A percentile compares a stretch with the other conserved stretches of the same genome.
Evolutionary conservation across 2,797 vertebrate genomes (phyloP).

Genomic region (Melanotaenia boesemani): DNA sequence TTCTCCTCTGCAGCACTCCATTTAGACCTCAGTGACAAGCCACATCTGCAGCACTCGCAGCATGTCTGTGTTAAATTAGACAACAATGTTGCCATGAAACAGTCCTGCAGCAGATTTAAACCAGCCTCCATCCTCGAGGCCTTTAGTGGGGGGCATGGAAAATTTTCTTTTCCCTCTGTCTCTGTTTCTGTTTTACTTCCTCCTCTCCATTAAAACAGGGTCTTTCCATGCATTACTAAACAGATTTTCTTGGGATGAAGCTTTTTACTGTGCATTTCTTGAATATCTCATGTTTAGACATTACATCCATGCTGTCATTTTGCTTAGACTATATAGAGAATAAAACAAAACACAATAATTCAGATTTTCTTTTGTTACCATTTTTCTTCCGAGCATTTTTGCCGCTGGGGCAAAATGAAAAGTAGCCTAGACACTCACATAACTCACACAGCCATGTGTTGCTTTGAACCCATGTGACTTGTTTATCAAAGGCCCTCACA

Average conservation of each 20-base stretch:
- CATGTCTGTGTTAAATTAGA: slow-evolving; percentile 73
- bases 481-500: slow-evolving; percentile 55
- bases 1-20: slow-evolving; percentile 35
- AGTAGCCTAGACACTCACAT: not conserved
- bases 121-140: slow-evolving; percentile 47
- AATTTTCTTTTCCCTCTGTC: slow-evolving; percentile 36
- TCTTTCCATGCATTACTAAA: slow-evolving; percentile 74
- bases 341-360: not conserved
- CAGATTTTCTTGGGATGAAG: slow-evolving; percentile 59
- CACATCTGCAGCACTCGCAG: slow-evolving; percentile 61
- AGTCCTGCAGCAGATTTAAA: slow-evolving; percentile 57
- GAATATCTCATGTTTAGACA: slow-evolving; percentile 47
- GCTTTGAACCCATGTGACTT: slow-evolving; percentile 28
- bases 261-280: slow-evolving; percentile 48
- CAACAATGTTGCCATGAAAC: slow-evolving; percentile 60
- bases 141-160: slow-evolving; percentile 39
- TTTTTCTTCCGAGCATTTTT: slow-evolving; percentile 5
- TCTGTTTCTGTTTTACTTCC: slow-evolving; percentile 61
- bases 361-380: not conserved
- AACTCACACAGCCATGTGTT: slow-evolving; percentile 8
- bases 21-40: slow-evolving; percentile 46
- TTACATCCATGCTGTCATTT: slow-evolving; percentile 12
- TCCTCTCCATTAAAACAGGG: slow-evolving; percentile 59
- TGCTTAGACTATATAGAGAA: slow-evolving; percentile 11
- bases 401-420: not conserved